These are phyloP conservation scores for Xylota segnis DNA, from an alignment of 2,888 invertebrate genomes.

Conservation along the genomic window DNA sequence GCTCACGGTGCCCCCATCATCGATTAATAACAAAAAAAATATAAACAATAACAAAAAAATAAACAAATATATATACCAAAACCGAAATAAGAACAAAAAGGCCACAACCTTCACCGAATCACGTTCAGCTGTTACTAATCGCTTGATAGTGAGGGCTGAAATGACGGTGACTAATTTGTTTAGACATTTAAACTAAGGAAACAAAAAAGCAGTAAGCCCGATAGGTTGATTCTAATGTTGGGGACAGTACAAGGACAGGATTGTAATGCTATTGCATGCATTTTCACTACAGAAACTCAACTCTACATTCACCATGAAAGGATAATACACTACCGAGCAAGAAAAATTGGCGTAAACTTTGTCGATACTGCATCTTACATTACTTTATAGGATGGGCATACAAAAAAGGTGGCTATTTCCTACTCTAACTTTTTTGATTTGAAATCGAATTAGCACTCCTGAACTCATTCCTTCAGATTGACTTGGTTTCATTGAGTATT, in stretches of 20 bases:
- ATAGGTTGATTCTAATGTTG: slow-evolving; percentile 36
- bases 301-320: slow-evolving; percentile 61
- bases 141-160: neutral
- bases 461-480: no score
- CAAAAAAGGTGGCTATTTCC: no score
- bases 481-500: no score
- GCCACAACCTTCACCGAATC: neutral
- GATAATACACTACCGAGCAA: slow-evolving; percentile 54
- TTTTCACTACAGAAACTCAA: slow-evolving; percentile 49
- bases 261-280: slow-evolving; percentile 62
- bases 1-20: slow-evolving; percentile 76
- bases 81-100: slow-evolving; percentile 18
- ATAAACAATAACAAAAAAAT: slow-evolving; percentile 29
- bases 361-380: neutral
- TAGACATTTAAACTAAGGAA: neutral
- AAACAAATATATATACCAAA: slow-evolving; percentile 30
- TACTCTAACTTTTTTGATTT: no score
- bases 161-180: slow-evolving; percentile 23
- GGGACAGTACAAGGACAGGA: slow-evolving; percentile 47
- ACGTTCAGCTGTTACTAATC: slow-evolving; percentile 2
- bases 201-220: slow-evolving; percentile 21
- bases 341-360: neutral
- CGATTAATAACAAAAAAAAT: slow-evolving; percentile 55
- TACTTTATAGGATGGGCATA: no score
- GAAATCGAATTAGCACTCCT: no score